Percentiles rank a stretch among this genome's conserved stretches.
Conservation (phyloP, 2,888 invertebrate genomes). For the Bedellia somnulentella region DNA sequence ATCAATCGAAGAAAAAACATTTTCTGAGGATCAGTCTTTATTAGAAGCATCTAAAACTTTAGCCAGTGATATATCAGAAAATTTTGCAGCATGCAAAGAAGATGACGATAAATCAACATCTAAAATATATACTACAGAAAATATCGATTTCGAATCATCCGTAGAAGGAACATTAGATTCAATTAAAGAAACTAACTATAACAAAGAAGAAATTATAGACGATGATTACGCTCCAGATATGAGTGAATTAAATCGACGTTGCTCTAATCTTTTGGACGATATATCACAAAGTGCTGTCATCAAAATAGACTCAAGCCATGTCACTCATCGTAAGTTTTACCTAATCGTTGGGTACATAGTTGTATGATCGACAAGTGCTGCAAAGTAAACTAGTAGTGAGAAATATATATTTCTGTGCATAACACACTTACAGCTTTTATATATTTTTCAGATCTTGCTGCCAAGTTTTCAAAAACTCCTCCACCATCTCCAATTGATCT, state of each 20-base stretch:
- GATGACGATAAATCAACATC: slow-evolving; percentile 9
- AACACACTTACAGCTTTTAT: background rate
- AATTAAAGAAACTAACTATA: slow-evolving; percentile 8
- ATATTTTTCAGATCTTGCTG: slow-evolving; percentile 57
- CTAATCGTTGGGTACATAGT: no score
- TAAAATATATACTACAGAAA: background rate
- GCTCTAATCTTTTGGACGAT: slow-evolving; percentile 52
- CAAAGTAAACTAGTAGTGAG: no score
- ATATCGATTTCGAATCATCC: no score
- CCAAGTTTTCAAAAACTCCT: slow-evolving; percentile 69
- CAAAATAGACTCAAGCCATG: slow-evolving; percentile 48
- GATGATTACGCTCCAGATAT: slow-evolving; percentile 34
- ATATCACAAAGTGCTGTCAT: slow-evolving; percentile 54
- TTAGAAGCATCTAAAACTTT: slow-evolving; percentile 49
- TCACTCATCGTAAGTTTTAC: slow-evolving; percentile 37
- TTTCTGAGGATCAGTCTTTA: slow-evolving; percentile 53
- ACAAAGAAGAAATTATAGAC: slow-evolving; percentile 18
- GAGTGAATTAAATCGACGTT: slow-evolving; percentile 48
- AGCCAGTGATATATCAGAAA: slow-evolving; percentile 50
- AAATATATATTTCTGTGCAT: background rate
- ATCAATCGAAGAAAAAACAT: slow-evolving; percentile 50
- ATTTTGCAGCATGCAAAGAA: slow-evolving; percentile 37
- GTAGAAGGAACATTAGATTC: slow-evolving; percentile 1
- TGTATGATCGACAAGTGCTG: no score
- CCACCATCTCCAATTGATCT: slow-evolving; percentile 73